A percentile compares a stretch with the other conserved stretches of the same genome.
These are phyloP conservation scores for Parnassius mnemosyne DNA, from an alignment of 2,888 invertebrate genomes.

Conservation along the genomic window DNA sequence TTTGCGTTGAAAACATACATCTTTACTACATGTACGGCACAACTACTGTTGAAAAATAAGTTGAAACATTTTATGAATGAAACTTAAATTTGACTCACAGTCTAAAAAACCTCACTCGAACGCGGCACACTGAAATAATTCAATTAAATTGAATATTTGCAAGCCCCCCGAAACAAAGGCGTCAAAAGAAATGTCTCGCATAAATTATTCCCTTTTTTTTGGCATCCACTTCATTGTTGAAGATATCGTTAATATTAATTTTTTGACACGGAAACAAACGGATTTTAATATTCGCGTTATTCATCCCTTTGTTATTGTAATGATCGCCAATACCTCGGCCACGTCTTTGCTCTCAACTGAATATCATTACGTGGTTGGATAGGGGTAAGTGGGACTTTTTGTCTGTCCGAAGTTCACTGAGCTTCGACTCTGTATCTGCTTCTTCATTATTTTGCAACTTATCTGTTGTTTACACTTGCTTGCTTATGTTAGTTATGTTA, in stretches of 20 bases:
- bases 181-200: slow-evolving; percentile 74
- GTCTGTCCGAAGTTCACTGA: background rate
- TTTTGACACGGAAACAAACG: slow-evolving; percentile 76
- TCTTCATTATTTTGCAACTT: too few species aligned
- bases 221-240: slow-evolving; percentile 67
- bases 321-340: slow-evolving; percentile 44
- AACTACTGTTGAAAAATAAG: slow-evolving; percentile 27
- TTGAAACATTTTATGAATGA: background rate
- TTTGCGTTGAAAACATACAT: too few species aligned
- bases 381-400: slow-evolving; percentile 10
- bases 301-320: slow-evolving; percentile 75
- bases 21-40: too few species aligned
- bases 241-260: slow-evolving; percentile 81
- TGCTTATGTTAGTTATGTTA: too few species aligned
- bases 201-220: slow-evolving; percentile 74
- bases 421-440: background rate
- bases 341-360: slow-evolving; percentile 15
- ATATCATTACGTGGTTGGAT: slow-evolving; percentile 10
- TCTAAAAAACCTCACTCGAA: slow-evolving; percentile 17
- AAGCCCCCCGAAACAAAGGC: slow-evolving; percentile 61
- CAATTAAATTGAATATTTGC: slow-evolving; percentile 67
- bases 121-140: slow-evolving; percentile 34
- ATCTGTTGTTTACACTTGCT: too few species aligned
- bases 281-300: slow-evolving; percentile 69
- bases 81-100: background rate